These are phyloP conservation scores for Aurelia sp. DNA, from an alignment of 30 jellyfish, hydroid and myxozoan genomes.

Conservation along the genomic window DNA sequence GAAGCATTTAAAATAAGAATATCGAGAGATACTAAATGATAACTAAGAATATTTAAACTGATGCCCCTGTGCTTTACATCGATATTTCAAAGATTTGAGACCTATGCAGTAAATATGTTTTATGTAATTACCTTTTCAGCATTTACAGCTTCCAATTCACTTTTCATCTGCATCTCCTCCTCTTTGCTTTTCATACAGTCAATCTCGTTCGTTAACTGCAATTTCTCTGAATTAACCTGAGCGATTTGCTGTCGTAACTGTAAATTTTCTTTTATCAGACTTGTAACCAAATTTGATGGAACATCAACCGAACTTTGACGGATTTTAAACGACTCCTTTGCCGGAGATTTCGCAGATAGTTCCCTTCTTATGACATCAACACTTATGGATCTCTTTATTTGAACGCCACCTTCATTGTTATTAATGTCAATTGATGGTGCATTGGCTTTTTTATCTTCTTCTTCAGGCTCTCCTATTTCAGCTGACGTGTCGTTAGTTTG, in stretches of 20 bases:
- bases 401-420: no score
- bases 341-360: neutral
- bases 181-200: neutral
- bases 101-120: no score
- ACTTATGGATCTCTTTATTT: no score
- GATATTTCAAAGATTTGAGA: no score
- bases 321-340: neutral
- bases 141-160: slow-evolving; percentile 25
- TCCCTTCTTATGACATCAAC: no score
- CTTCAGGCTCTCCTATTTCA: neutral
- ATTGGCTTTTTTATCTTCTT: neutral
- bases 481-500: neutral
- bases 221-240: neutral
- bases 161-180: slow-evolving; percentile 1
- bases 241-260: slow-evolving; percentile 15
- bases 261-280: slow-evolving; percentile 47
- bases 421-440: no score
- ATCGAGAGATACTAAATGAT: no score
- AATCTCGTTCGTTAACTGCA: neutral
- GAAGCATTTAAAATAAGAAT: no score
- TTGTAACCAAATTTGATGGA: slow-evolving; percentile 47
- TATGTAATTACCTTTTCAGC: slow-evolving; percentile 18
- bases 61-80: no score
- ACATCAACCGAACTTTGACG: slow-evolving; percentile 13
- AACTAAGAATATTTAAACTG: no score